Evolutionary conservation across 2,113 vertebrate genomes (phyloP), one percentile per base, ranked within the genome.

Genomic region (Perccottus glenii): DNA sequence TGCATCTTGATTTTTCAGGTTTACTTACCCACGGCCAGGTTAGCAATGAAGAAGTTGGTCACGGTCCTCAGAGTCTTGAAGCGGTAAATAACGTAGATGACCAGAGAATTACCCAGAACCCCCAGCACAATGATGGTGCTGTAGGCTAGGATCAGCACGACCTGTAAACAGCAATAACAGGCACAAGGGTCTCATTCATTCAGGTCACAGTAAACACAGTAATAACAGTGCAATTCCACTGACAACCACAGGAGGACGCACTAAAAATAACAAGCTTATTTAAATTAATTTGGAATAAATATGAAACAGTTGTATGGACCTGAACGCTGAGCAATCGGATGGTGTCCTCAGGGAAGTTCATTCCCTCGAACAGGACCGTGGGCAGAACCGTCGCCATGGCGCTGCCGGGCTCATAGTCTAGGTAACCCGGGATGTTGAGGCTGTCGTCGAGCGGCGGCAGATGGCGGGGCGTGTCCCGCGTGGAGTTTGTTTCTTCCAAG

Each of bases 41-140:
- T 99, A 35, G 94, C 96, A 53, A 99, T 99, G 82, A 99, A 99
- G 82, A 95, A 98, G 89, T 99, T 99, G 15, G 97, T 99, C 57
- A 99, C 96, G 0, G 97, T 98, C 27, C 94, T 93, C 76, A 99
- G 95, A 35, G 91, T 95, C 88, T 95, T 96, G 89, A 97, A 98
- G 55, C 94, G 96, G 65, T 96, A 94, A 64, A 98, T 94, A 33
- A 98, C 95, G 0, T 98, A 96, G 78, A 98, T 97, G 38, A 99
- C 97, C 0, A 98, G 87, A 19, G 95, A 96, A 80, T 99, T 99
- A 15, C 97, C 96, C 0, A 95, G 87, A 50, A 99, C 94, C 0
- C 97, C 97, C n/a, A 98, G 91, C 35, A 98, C 78, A 57, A 99
- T 99, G 85, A 99, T 98, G 85, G 93, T 93, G 70, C 95, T 96